phyloP scores from a whole-genome alignment of 2,113 vertebrate genomes.

The Prinia subflava region DNA sequence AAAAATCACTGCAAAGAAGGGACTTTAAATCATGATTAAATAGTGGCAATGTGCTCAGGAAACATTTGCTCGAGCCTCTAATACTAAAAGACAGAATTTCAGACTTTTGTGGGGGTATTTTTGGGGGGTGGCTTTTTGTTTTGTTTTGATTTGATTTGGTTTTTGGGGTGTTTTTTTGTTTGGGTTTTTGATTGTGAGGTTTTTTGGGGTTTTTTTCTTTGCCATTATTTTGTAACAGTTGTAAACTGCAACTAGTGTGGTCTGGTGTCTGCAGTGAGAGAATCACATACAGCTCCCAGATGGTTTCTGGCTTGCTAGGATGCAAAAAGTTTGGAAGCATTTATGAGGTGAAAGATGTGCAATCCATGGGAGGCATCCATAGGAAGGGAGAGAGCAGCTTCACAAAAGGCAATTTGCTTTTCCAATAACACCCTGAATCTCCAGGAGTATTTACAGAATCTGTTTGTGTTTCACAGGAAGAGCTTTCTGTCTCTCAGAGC shows the following conservation, averaged over 20 bases:
- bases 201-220: not conserved
- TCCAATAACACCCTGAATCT: not conserved
- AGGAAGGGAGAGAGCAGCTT: not conserved
- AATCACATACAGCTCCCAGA: not conserved
- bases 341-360: not conserved
- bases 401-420: not conserved
- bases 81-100: not conserved
- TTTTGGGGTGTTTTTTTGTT: not conserved
- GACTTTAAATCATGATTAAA: not conserved
- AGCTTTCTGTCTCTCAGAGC: not conserved
- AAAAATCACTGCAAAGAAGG: not conserved
- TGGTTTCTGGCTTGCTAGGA: not conserved
- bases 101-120: no score
- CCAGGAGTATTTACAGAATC: not conserved
- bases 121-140: no score
- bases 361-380: not conserved
- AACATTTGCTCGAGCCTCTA: not conserved
- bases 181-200: no score
- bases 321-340: not conserved
- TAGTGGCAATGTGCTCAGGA: not conserved
- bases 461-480: not conserved
- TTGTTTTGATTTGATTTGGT: no score
- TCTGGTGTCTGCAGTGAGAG: not conserved
- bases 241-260: not conserved
- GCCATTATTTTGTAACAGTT: not conserved